Conservation (phyloP, 2,888 invertebrate species). For the Brachyptera risi region DNA sequence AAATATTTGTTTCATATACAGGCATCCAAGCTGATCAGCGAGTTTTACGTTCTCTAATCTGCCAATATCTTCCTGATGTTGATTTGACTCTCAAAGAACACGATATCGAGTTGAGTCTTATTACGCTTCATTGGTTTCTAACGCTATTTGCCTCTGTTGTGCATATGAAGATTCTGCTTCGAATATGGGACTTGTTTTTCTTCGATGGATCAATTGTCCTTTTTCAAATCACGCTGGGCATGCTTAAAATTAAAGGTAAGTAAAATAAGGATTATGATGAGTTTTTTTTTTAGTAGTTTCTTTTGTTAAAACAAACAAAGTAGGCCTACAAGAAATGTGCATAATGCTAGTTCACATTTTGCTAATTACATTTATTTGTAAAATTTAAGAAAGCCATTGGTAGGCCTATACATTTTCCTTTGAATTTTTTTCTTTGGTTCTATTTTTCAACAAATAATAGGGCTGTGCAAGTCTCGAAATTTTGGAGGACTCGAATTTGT, state of each 20-base stretch:
- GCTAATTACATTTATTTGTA: neutral
- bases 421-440: too few species aligned
- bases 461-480: too few species aligned
- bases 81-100: conserved; percentile 89
- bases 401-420: too few species aligned
- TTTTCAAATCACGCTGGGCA: conserved; percentile 90
- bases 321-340: too few species aligned
- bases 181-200: conserved; percentile 97
- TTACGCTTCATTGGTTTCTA: conserved; percentile 96
- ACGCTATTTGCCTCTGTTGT: conserved; percentile 96
- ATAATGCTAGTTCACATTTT: too few species aligned
- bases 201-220: conserved; percentile 92
- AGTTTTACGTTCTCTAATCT: conserved; percentile 88
- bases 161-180: conserved; percentile 86
- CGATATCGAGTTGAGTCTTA: conserved; percentile 91
- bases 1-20: too few species aligned
- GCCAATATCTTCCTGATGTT: conserved; percentile 83
- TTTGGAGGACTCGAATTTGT: too few species aligned
- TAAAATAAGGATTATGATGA: neutral
- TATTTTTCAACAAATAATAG: too few species aligned
- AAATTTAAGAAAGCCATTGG: neutral
- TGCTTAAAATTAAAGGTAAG: conserved; percentile 74
- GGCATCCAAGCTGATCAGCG: conserved; percentile 94
- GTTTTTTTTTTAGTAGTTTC: too few species aligned
- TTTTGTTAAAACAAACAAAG: too few species aligned